Percentiles rank a stretch among this genome's conserved stretches.
Conservation (phyloP, 2,113 vertebrate genomes). For the Halcyon malimbica region DNA sequence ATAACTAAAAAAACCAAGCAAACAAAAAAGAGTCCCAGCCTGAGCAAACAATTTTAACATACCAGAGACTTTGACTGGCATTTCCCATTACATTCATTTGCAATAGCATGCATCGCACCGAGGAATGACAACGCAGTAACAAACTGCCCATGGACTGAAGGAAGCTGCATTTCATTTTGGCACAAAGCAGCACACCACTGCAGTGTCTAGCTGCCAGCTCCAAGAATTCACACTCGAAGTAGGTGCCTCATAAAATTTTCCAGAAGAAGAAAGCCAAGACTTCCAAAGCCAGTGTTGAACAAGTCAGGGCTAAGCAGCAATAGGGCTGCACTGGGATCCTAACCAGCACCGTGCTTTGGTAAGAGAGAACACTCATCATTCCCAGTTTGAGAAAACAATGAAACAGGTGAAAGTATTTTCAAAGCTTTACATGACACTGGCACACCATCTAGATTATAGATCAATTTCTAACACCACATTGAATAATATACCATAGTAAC, state of each 20-base stretch:
- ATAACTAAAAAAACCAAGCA: not conserved
- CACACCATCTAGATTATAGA: rapidly evolving
- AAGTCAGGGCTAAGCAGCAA: not conserved
- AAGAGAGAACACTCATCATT: no score
- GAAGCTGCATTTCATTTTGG: not conserved
- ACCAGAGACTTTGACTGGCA: not conserved
- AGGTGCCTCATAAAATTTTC: not conserved
- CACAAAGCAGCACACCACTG: not conserved
- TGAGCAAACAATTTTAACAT: rapidly evolving
- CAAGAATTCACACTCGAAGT: rapidly evolving
- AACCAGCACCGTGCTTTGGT: not conserved
- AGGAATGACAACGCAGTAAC: not conserved
- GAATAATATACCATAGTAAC: not conserved
- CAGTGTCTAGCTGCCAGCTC: not conserved
- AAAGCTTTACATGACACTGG: not conserved
- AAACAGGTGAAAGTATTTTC: not conserved
- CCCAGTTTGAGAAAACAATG: not conserved
- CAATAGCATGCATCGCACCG: rapidly evolving
- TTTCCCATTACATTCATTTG: not conserved
- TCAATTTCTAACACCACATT: not conserved
- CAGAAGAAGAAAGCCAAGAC: not conserved
- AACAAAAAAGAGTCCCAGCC: not conserved
- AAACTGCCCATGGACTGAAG: not conserved
- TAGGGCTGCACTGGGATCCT: no score
- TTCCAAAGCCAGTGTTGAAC: not conserved